These are phyloP conservation scores for Maccullochella peelii DNA, from an alignment of 2,113 vertebrate species.

Conservation along the genomic window DNA sequence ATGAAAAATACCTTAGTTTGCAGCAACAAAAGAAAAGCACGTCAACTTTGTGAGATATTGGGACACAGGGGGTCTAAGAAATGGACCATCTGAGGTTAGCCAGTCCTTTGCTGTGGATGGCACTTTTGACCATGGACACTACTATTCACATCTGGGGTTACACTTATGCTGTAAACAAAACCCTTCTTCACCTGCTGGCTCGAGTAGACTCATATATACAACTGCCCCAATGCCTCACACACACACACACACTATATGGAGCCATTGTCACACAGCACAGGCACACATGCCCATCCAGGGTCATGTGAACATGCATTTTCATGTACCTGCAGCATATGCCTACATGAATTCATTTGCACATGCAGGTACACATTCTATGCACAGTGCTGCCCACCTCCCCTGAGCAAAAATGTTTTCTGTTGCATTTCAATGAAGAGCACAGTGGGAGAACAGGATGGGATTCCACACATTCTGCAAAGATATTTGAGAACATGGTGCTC, in stretches of 20 bases:
- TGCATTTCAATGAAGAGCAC: slow-evolving; percentile 62
- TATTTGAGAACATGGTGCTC: slow-evolving; percentile 62
- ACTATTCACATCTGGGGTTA: slow-evolving; percentile 40
- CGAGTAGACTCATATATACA: not conserved
- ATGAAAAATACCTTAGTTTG: slow-evolving; percentile 86
- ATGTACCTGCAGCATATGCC: not conserved
- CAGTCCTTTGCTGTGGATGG: slow-evolving; percentile 59
- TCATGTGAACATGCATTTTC: slow-evolving; percentile 1
- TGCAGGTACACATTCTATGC: slow-evolving; percentile 6
- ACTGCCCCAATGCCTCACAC: not conserved
- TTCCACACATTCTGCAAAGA: slow-evolving; percentile 74
- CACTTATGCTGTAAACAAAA: slow-evolving; percentile 33
- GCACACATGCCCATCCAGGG: not conserved
- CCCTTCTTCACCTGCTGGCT: slow-evolving; percentile 3
- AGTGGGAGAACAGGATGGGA: slow-evolving; percentile 62
- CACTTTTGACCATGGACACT: slow-evolving; percentile 45
- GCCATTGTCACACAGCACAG: not conserved
- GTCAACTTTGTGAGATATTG: slow-evolving; percentile 72
- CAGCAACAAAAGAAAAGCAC: slow-evolving; percentile 73
- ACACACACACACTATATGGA: slow-evolving; percentile 10
- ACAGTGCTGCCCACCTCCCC: not conserved
- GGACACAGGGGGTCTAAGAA: slow-evolving; percentile 62
- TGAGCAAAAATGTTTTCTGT: slow-evolving; percentile 48
- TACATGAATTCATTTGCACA: slow-evolving; percentile 4
- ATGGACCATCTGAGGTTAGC: slow-evolving; percentile 69